A percentile compares a stretch with the other conserved stretches of the same genome.
Evolutionary conservation across 2,888 invertebrate species (phyloP).

Genomic region (Phaonia tiefii): DNA sequence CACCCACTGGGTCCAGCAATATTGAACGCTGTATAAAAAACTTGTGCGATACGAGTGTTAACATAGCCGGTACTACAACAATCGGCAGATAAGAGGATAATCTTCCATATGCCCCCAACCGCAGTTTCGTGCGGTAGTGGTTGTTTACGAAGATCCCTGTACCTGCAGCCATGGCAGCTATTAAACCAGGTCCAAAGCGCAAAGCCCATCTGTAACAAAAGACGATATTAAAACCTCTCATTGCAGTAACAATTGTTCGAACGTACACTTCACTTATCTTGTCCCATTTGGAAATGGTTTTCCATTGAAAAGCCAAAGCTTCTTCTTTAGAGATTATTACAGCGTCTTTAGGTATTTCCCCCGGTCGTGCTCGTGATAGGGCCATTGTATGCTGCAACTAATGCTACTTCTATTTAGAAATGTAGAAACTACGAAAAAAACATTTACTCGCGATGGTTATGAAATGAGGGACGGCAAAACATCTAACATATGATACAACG

Average conservation of each 20-base stretch:
- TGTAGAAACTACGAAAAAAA: conserved; percentile 13
- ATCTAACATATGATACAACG: no score
- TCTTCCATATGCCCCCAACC: conserved; percentile 83
- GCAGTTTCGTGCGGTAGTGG: conserved; percentile 84
- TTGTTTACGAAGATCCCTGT: conserved; percentile 84
- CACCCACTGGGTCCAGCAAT: conserved; percentile 81
- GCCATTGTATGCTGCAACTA: conserved; percentile 81
- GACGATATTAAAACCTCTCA: background rate
- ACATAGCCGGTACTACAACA: conserved; percentile 83
- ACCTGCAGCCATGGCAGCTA: conserved; percentile 82
- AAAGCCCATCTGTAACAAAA: conserved; percentile 81
- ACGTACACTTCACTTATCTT: conserved; percentile 84
- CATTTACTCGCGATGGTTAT: conserved; percentile 10
- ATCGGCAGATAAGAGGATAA: conserved; percentile 84
- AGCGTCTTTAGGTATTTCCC: conserved; percentile 84
- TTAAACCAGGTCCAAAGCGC: conserved; percentile 81
- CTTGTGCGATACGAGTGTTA: conserved; percentile 83
- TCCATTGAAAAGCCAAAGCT: conserved; percentile 84
- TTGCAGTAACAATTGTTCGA: conserved; percentile 21
- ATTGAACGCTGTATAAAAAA: conserved; percentile 83
- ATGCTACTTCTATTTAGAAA: conserved; percentile 36
- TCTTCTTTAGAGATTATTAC: conserved; percentile 82
- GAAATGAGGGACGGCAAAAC: conserved; percentile 36
- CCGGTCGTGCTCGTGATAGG: conserved; percentile 80
- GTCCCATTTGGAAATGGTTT: conserved; percentile 84